Percentiles rank a stretch among this genome's conserved stretches.
These are phyloP conservation scores for Varanus salvator DNA, from an alignment of 2,113 vertebrate genomes.

Conservation along the genomic window DNA sequence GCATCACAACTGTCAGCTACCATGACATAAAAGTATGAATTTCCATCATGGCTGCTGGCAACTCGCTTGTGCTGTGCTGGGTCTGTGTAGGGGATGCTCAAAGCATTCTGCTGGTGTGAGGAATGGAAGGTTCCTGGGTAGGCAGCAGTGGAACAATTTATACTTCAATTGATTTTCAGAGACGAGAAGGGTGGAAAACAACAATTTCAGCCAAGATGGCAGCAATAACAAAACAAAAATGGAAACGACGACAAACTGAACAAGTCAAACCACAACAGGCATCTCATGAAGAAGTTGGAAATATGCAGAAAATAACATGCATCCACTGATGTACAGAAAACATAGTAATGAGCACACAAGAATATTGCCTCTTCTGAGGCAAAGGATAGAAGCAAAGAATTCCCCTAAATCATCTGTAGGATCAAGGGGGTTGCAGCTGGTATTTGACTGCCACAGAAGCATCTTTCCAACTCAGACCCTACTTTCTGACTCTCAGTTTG, in stretches of 20 bases:
- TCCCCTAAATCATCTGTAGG: constrained; percentile 9
- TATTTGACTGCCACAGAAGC: not conserved
- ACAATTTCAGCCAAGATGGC: not conserved
- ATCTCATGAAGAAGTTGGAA: not conserved
- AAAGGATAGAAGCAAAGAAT: constrained; percentile 4
- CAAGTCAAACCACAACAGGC: constrained; percentile 25
- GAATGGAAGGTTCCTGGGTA: constrained; percentile 42
- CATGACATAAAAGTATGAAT: constrained; percentile 28
- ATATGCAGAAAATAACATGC: not conserved
- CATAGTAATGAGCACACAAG: not conserved
- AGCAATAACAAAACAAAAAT: constrained; percentile 11
- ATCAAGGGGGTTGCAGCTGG: not conserved
- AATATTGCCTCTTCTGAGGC: constrained; percentile 29
- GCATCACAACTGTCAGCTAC: not conserved
- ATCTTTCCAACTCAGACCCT: not conserved
- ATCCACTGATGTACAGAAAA: not conserved
- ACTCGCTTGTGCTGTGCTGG: constrained; percentile 60
- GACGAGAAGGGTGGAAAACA: constrained; percentile 27
- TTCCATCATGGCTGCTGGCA: constrained; percentile 69
- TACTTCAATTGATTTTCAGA: constrained; percentile 51
- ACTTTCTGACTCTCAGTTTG: not conserved
- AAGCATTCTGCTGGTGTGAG: constrained; percentile 55
- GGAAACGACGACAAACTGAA: constrained; percentile 4
- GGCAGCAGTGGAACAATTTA: constrained; percentile 47
- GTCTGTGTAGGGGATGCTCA: constrained; percentile 53